Base-by-base conservation (phyloP, 2,113 vertebrate genomes). In the Saguinus imperator region DNA sequence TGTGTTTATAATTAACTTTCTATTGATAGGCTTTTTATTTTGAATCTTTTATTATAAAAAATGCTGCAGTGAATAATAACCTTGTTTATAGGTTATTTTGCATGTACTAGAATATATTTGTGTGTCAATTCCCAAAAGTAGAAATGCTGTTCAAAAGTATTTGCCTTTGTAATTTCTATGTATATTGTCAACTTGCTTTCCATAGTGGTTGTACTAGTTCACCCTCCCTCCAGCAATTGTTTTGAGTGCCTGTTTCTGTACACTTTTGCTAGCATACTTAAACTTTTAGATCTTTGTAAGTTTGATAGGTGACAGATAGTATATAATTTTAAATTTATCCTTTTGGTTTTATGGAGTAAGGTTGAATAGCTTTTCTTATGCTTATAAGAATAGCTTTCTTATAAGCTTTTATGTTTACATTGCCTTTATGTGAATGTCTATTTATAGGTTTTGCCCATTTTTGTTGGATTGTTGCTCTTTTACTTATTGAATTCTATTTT, bases 1-100 rank as follows among this genome's bases (percentile, higher is more conserved):
- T 97, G 20, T 95, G 58, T 80, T 87, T 89, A 76, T 89, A 58
- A 68, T 83, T 94, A 87, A 85, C 50, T 86, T 87, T 21, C 25
- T 66, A 8, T 93, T 87, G 55, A n/a, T 93, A 35, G 50, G 9
- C 27, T 83, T 89, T 72, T 94, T 92, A 57, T 92, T 87, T 94
- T 58, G 96, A 94, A 58, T 73, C 16, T 96, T 91, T 95, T 82
- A 92, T 73, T 87, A 45, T 4, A 88, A 88, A 97, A 97, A 83
- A 72, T 90, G n/a, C 13, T 94, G 0, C 32, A 80, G 5, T 73
- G 40, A 48, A 68, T 80, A 94, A 35, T 87, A 73, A 95, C 48
- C 5, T 80, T 92, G 27, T 84, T n/a, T 81, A 55, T 92, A 40
- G 83, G 3, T 91, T 11, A 77, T 81, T 94, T 94, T 93, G 55